phyloP scores from a whole-genome alignment of 1,140 invertebrate genomes.

The Branchinecta lindahli region DNA sequence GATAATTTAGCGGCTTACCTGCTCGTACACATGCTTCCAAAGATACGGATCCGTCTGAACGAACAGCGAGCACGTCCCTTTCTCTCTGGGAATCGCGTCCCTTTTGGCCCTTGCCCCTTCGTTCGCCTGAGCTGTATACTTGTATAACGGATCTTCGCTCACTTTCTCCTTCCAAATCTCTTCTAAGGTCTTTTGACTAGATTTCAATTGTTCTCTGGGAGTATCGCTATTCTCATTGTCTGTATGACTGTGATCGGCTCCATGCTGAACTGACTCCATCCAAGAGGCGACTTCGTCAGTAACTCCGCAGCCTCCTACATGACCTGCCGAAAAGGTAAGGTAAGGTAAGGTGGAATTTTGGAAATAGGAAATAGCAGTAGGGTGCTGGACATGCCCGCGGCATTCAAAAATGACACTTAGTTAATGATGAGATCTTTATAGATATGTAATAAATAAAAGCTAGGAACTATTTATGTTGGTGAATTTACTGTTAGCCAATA shows the following conservation, averaged over 20 bases:
- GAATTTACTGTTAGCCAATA: no score
- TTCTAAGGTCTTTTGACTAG: not conserved
- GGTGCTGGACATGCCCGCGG: no score
- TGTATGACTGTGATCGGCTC: constrained; percentile 35
- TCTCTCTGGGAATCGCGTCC: constrained; percentile 40
- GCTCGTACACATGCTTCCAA: constrained; percentile 70
- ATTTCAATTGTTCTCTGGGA: not conserved
- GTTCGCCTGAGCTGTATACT: constrained; percentile 24
- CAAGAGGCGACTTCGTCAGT: constrained; percentile 68
- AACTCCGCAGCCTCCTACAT: constrained; percentile 67
- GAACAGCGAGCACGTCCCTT: constrained; percentile 75
- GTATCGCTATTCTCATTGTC: constrained; percentile 14
- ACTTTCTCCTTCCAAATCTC: constrained; percentile 12
- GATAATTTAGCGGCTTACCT: constrained; percentile 30
- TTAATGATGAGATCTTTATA: no score
- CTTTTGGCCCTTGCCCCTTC: constrained; percentile 6
- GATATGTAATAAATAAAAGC: no score
- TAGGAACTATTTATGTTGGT: no score
- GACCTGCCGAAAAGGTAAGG: constrained; percentile 37
- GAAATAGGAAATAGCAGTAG: constrained; percentile 9
- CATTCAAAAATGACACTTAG: no score
- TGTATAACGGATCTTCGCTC: constrained; percentile 20
- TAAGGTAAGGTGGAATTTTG: constrained; percentile 17
- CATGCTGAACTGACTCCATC: constrained; percentile 84
- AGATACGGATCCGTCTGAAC: constrained; percentile 96